A percentile compares a stretch with the other conserved stretches of the same genome.
Conservation (phyloP, 1,140 invertebrate species). For the Trichonephila clavata region DNA sequence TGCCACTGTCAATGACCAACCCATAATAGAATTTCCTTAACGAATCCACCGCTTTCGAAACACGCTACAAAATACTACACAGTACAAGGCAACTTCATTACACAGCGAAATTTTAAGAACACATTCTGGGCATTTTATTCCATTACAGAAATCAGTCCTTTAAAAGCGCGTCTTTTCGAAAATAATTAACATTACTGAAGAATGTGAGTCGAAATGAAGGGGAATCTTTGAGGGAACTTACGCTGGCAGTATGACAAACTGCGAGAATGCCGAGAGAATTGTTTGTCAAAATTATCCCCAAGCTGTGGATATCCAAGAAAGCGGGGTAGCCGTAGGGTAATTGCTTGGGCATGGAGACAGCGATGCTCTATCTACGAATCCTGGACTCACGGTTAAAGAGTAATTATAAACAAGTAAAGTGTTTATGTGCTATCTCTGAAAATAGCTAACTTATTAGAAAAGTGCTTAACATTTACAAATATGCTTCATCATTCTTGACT, state of each 20-base stretch:
- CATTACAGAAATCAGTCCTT: background rate
- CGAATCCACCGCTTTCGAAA: too few relatives aligned
- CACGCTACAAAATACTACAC: too few relatives aligned
- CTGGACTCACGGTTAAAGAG: background rate
- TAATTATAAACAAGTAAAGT: background rate
- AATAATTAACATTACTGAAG: constrained; percentile 51
- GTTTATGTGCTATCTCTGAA: background rate
- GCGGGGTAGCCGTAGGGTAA: background rate
- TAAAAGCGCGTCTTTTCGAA: background rate
- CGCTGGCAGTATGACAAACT: constrained; percentile 41
- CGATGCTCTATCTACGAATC: background rate
- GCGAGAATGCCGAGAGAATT: background rate
- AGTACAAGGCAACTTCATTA: too few relatives aligned
- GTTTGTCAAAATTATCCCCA: constrained; percentile 48
- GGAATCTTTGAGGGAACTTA: background rate
- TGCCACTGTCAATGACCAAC: too few relatives aligned
- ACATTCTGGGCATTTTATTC: background rate
- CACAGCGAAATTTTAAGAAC: too few relatives aligned
- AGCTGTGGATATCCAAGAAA: background rate
- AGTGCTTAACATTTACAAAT: background rate
- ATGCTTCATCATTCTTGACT: background rate
- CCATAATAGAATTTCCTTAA: too few relatives aligned
- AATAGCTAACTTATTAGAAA: background rate
- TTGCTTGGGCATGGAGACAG: background rate
- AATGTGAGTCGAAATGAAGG: background rate